phyloP scores from a whole-genome alignment of 2,113 vertebrate species.

The Lepus timidus region DNA sequence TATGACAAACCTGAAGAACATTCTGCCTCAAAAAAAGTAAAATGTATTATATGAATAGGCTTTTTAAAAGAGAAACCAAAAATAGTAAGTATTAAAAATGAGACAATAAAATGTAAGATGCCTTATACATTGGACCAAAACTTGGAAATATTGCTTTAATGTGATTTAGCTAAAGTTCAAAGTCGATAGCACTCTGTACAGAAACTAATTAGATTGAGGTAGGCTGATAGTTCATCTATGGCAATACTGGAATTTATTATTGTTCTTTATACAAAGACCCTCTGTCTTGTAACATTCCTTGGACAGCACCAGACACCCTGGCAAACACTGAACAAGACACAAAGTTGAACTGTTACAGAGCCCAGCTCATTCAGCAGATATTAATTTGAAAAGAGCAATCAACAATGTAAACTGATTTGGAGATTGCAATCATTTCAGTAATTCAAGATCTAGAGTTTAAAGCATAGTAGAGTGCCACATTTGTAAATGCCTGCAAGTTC shows the following conservation, averaged over 20 bases:
- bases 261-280: conserved; percentile 84
- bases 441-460: conserved; percentile 67
- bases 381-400: conserved; percentile 87
- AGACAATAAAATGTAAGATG: conserved; percentile 60
- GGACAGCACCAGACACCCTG: conserved; percentile 83
- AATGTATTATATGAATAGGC: not conserved
- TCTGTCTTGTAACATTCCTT: conserved; percentile 87
- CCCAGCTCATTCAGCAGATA: conserved; percentile 88
- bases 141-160: conserved; percentile 42
- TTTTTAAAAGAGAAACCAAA: not conserved
- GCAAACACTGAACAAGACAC: conserved; percentile 85
- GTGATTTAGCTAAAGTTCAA: conserved; percentile 77
- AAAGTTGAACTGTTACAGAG: conserved; percentile 84
- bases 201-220: conserved; percentile 61
- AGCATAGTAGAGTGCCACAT: conserved; percentile 56
- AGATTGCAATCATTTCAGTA: conserved; percentile 79
- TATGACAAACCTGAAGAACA: not conserved
- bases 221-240: conserved; percentile 79
- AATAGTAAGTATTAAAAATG: conserved; percentile 53
- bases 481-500: conserved; percentile 30
- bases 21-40: not conserved
- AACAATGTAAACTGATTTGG: conserved; percentile 79
- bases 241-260: conserved; percentile 80
- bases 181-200: conserved; percentile 69
- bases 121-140: conserved; percentile 51